Base-by-base conservation (phyloP, 2,888 invertebrate species). In the Ceriagrion tenellum region DNA sequence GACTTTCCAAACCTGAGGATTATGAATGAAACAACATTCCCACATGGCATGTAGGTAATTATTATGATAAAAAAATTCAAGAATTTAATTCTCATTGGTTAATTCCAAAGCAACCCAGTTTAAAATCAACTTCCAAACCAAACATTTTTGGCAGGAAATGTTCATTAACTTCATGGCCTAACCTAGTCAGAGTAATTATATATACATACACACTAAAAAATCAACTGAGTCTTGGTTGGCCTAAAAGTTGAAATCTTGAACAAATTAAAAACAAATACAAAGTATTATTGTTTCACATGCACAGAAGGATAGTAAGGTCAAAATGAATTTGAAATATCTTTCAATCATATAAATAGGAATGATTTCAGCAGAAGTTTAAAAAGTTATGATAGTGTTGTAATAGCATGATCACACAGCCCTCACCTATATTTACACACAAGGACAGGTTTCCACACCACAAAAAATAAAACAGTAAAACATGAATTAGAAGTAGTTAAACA, bases 351-450 rank as follows among this genome's bases (percentile, higher is more conserved):
- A 13, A 81, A 81, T 1, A 81, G 81, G 81, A 35, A 12, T 18
- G 18, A 81, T 35, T 35, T 16, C 81, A 81, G 35, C 35, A 81
- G 13, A 35, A 16, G 35, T 81, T 81, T 81, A n/a, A n/a, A 69
- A 47, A 47, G 12, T 69, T n/a, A 69, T 69, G 6, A 81, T 81
- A 35, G 4, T 35, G 35, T 35, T 13, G 18, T 26, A 81, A 16
- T 81, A 35, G 81, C 35, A 81, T 81, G 30, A 81, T 13, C 81
- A 81, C 30, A 81, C 81, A 81, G 81, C 81, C 81, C 81, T 81
- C 81, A 35, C 81, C 81, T 81, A 18, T 18, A 35, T 81, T 8
- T 81, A 81, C 30, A 81, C 81, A 30, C 16, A 35, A 35, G 8
- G 35, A 35, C 81, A 81, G 12, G 35, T 81, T 35, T 81, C 30